Percentiles rank a stretch among this genome's conserved stretches.
These are phyloP conservation scores for Thermophis baileyi DNA, from an alignment of 2,113 vertebrate species.

Conservation along the genomic window DNA sequence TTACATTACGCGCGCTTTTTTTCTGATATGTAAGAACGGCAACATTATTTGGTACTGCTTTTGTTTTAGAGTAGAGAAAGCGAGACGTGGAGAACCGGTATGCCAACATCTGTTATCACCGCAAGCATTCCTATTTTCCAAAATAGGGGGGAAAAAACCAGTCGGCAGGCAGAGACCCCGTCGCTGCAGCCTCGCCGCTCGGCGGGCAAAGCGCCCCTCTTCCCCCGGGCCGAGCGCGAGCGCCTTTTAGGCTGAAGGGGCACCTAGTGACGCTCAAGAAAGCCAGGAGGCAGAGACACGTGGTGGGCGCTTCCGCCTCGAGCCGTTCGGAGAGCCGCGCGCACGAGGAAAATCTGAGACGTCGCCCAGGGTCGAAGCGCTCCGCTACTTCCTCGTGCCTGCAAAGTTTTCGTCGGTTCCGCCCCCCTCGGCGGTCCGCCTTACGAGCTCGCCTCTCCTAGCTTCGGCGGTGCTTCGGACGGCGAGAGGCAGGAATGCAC, in stretches of 20 bases:
- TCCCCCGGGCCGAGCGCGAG: neutral
- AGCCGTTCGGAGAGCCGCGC: neutral
- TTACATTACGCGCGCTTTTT: neutral
- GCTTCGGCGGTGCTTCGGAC: too few relatives aligned
- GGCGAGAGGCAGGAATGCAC: neutral
- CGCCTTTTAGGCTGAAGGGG: neutral
- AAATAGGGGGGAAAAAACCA: neutral
- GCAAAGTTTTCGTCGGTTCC: neutral
- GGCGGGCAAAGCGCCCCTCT: neutral
- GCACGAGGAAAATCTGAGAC: neutral
- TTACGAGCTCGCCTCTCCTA: neutral
- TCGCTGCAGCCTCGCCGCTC: neutral
- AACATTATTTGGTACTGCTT: neutral
- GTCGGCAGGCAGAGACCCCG: neutral
- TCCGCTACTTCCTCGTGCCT: neutral
- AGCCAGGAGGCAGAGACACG: neutral
- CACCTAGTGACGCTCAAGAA: neutral
- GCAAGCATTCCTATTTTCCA: neutral
- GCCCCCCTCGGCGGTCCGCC: neutral
- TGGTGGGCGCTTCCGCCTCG: neutral
- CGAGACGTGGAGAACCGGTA: neutral
- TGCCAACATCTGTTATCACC: neutral
- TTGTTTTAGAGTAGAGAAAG: neutral
- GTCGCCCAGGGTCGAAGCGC: too few relatives aligned
- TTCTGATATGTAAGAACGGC: neutral